These are phyloP conservation scores for Cremastinae sp. DNA, from an alignment of 2,888 invertebrate species.

Conservation along the genomic window DNA sequence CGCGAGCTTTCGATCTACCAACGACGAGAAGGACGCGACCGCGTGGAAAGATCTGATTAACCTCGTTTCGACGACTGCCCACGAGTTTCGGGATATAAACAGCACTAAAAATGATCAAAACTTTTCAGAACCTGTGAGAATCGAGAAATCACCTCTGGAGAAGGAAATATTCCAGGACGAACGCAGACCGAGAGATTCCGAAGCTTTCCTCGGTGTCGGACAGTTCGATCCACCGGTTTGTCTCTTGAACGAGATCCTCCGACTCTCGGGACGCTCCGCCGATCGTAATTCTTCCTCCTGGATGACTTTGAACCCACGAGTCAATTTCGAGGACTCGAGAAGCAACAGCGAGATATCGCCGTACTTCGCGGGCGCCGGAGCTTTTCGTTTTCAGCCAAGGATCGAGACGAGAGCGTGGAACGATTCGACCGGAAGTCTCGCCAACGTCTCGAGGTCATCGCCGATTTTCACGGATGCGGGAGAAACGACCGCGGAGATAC, in stretches of 20 bases:
- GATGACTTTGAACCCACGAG: constrained; percentile 20
- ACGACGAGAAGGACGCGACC: constrained; percentile 39
- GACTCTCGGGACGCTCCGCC: constrained; percentile 1
- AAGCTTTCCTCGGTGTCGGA: constrained; percentile 34
- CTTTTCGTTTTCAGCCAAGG: constrained; percentile 6
- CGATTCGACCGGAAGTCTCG: constrained; percentile 8
- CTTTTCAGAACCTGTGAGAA: background rate
- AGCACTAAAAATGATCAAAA: background rate
- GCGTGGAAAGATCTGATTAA: constrained; percentile 49
- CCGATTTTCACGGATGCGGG: constrained; percentile 42
- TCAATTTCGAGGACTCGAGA: constrained; percentile 51
- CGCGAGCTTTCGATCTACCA: constrained; percentile 41
- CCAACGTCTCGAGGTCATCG: constrained; percentile 43
- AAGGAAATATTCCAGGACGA: constrained; percentile 11
- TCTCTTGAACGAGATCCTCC: constrained; percentile 44
- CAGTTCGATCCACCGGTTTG: constrained; percentile 20
- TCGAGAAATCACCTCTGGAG: constrained; percentile 36
- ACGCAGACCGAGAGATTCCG: constrained; percentile 11
- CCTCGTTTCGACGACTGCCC: constrained; percentile 50
- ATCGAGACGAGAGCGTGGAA: background rate
- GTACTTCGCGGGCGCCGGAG: constrained; percentile 31
- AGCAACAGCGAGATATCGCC: constrained; percentile 39
- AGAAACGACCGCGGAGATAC: constrained; percentile 40
- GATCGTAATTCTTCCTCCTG: constrained; percentile 19
- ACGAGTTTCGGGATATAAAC: constrained; percentile 46